A percentile compares a stretch with the other conserved stretches of the same genome.
phyloP scores from a whole-genome alignment of 2,113 vertebrate genomes.

The Actenoides lindsayi region DNA sequence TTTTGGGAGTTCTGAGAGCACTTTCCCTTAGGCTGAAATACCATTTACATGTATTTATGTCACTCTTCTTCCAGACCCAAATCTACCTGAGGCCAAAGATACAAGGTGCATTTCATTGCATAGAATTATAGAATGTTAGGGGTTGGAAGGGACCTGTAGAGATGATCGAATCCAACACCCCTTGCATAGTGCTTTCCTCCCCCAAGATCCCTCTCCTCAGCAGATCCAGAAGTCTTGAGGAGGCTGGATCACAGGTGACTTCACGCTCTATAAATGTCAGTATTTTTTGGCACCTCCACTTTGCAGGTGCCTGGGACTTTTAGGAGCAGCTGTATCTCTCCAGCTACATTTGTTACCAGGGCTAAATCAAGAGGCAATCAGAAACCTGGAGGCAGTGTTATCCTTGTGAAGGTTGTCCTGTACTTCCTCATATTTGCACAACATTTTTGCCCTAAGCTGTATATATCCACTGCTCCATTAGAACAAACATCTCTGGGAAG shows the following conservation, averaged over 20 bases:
- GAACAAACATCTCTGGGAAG: not conserved
- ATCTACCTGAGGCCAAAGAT: rapidly evolving
- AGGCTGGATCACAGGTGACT: not conserved
- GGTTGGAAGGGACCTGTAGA: too few relatives aligned
- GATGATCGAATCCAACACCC: too few relatives aligned
- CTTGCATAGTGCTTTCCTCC: not conserved
- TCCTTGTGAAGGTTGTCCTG: not conserved
- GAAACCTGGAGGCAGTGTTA: not conserved
- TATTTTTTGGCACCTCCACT: not conserved
- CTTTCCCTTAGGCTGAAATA: not conserved
- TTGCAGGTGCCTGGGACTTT: not conserved
- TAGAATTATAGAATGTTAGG: too few relatives aligned
- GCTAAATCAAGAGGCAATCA: not conserved
- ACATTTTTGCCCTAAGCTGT: not conserved
- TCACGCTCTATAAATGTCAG: not conserved
- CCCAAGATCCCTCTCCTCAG: not conserved
- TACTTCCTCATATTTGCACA: not conserved
- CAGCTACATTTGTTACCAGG: not conserved
- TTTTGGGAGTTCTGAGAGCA: not conserved
- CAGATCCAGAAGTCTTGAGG: not conserved
- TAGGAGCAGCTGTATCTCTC: not conserved
- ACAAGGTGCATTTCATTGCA: not conserved
- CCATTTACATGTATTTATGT: not conserved
- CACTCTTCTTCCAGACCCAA: not conserved
- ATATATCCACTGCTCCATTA: not conserved